These are phyloP conservation scores for Tetranychus truncatus DNA, from an alignment of 2,888 invertebrate genomes.

Conservation along the genomic window DNA sequence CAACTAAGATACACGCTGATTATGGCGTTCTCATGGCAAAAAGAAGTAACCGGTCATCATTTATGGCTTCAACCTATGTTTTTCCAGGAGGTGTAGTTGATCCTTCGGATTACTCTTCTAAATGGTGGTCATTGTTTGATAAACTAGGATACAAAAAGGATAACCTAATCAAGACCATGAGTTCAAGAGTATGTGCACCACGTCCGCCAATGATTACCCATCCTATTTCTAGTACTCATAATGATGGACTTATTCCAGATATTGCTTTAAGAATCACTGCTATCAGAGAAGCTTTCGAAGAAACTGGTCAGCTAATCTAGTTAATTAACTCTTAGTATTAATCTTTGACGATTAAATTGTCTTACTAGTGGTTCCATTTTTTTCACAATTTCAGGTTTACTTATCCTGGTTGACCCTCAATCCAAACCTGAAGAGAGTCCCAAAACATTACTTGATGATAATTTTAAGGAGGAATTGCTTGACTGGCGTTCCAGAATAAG, in stretches of 20 bases:
- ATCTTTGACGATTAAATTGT: constrained; percentile 36
- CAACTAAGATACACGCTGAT: constrained; percentile 24
- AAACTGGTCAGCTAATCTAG: constrained; percentile 46
- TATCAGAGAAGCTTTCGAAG: constrained; percentile 74
- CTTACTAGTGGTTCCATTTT: not conserved
- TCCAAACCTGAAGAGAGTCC: too few species aligned
- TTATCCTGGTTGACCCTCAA: not conserved
- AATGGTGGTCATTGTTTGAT: constrained; percentile 50
- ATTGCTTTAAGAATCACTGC: constrained; percentile 62
- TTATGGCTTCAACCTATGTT: constrained; percentile 59
- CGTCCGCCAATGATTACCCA: constrained; percentile 27
- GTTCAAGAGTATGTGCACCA: constrained; percentile 22
- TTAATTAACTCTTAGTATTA: constrained; percentile 35
- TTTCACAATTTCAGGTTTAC: not conserved
- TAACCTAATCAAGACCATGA: not conserved
- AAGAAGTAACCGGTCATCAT: constrained; percentile 47
- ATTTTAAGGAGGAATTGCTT: constrained; percentile 35
- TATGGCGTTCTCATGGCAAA: constrained; percentile 35
- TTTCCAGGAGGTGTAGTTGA: constrained; percentile 63
- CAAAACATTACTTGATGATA: not conserved
- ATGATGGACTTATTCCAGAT: constrained; percentile 35
- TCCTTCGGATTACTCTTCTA: constrained; percentile 44
- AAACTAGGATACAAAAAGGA: constrained; percentile 24
- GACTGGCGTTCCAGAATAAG: constrained; percentile 48
- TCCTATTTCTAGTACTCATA: constrained; percentile 13